A percentile compares a stretch with the other conserved stretches of the same genome.
phyloP scores from a whole-genome alignment of 2,888 invertebrate species.

The Boloria euphrosyne region DNA sequence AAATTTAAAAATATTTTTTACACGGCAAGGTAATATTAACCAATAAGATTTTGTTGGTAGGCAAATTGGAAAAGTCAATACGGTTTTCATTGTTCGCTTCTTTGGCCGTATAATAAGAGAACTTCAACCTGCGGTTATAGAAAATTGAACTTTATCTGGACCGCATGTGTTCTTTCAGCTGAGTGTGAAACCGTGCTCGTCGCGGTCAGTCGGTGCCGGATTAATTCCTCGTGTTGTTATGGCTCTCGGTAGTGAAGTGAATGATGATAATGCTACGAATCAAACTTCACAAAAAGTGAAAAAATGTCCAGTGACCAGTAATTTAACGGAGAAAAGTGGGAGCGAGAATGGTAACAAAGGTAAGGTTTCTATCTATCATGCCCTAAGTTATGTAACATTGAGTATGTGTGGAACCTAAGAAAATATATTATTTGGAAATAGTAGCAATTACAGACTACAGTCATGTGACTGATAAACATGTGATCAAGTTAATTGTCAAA shows the following conservation, averaged over 20 bases:
- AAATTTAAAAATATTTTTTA: neutral
- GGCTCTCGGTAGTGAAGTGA: slow-evolving; percentile 83
- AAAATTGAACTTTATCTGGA: slow-evolving; percentile 76
- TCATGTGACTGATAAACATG: slow-evolving; percentile 75
- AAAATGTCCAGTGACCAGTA: slow-evolving; percentile 72
- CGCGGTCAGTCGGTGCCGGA: slow-evolving; percentile 76
- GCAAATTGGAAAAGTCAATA: slow-evolving; percentile 20
- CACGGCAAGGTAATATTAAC: slow-evolving; percentile 8
- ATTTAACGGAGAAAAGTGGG: slow-evolving; percentile 69
- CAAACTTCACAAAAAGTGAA: slow-evolving; percentile 77
- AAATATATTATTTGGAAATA: slow-evolving; percentile 47
- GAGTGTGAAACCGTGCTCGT: slow-evolving; percentile 76
- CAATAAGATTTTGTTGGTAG: slow-evolving; percentile 32
- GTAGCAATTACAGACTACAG: slow-evolving; percentile 40
- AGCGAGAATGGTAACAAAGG: slow-evolving; percentile 75
- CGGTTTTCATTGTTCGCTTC: slow-evolving; percentile 20
- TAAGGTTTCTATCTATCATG: slow-evolving; percentile 70
- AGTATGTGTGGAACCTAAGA: slow-evolving; percentile 54
- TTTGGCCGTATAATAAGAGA: slow-evolving; percentile 44
- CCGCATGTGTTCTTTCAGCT: slow-evolving; percentile 81
- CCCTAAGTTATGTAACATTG: slow-evolving; percentile 79
- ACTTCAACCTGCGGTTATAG: slow-evolving; percentile 58
- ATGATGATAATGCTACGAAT: slow-evolving; percentile 78
- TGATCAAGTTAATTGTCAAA: slow-evolving; percentile 50
- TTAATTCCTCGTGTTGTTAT: slow-evolving; percentile 82